phyloP scores from a whole-genome alignment of 2,113 vertebrate species.

The Crotalus tigris region DNA sequence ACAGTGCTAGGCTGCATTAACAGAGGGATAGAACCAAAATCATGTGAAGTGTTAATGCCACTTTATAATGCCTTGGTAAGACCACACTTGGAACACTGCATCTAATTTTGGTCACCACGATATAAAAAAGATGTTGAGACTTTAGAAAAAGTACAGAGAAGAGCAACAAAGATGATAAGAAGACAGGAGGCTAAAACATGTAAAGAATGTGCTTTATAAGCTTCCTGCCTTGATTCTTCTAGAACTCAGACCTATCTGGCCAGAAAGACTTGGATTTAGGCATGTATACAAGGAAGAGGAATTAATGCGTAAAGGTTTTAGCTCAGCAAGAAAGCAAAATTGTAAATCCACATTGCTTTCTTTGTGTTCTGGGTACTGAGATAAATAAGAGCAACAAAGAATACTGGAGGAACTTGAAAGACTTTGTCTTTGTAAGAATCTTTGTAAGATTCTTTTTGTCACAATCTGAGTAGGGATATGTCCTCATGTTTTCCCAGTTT shows the following conservation, averaged over 20 bases:
- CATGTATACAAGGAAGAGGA: neutral
- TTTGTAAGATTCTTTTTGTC: neutral
- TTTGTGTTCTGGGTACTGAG: neutral
- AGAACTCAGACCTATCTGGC: neutral
- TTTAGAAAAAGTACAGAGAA: no score
- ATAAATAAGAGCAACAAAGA: neutral
- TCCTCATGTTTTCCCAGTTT: neutral
- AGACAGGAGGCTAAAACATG: no score
- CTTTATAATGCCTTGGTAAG: no score
- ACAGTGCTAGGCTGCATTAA: no score
- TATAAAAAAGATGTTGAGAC: no score
- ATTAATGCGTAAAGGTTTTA: neutral
- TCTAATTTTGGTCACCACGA: no score
- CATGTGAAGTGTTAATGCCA: no score
- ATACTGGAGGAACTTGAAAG: neutral
- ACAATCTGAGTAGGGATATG: neutral
- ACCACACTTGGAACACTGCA: no score
- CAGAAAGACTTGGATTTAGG: neutral
- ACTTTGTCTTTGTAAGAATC: neutral
- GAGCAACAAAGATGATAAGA: no score
- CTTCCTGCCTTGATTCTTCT: neutral
- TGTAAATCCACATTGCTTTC: neutral
- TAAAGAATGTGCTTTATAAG: neutral
- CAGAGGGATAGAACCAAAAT: no score
- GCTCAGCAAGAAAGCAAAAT: neutral